Base-by-base conservation (phyloP, 2,888 invertebrate species). In the Panzeria rudis region DNA sequence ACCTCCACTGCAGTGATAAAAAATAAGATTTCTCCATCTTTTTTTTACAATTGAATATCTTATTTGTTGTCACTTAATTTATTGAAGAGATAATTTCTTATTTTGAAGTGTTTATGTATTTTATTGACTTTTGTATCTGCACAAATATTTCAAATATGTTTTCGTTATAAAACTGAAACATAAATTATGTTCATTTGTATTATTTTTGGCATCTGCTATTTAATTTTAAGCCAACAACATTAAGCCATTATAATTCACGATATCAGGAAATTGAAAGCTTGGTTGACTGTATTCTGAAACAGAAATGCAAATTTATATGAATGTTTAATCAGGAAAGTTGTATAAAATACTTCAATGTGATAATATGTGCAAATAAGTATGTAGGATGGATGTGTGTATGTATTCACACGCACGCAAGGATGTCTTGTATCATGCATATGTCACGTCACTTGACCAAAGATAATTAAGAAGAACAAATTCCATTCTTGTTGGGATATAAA, bases 401-500 rank as follows among this genome's bases (percentile, higher is more conserved):
- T 13, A n/a, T 32, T 15, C 32, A 44, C 29, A 54, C 38, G n/a
- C 44, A 56, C 25, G 25, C 32, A 35, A 35, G 47, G 32, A 71
- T 50, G 50, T 35, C 29, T 32, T n/a, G 20, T 3, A 32, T 32
- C n/a, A 76, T 29, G 41, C 35, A 77, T 32, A 41, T 73, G 59
- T 68, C 64, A 64, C 64, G 75, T 64, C 44, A 68, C 52, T 59
- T 83, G 73, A 73, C 73, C 73, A 47, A 62, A 54, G 41, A 85
- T 82, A 85, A 81, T 85, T 81, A 73, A 81, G 77, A 69, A 56
- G 9, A 77, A 17, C 35, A 68, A 77, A 64, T 23, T 20, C n/a
- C 20, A 5, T 44, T 32, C 5, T 11, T 41, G 20, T 64, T 20
- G 3, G 13, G 4, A 20, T 38, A 59, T 56, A 44, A 29, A 20